A percentile compares a stretch with the other conserved stretches of the same genome.
Conservation (phyloP, 2,888 invertebrate genomes). For the Cheilosia variabilis region DNA sequence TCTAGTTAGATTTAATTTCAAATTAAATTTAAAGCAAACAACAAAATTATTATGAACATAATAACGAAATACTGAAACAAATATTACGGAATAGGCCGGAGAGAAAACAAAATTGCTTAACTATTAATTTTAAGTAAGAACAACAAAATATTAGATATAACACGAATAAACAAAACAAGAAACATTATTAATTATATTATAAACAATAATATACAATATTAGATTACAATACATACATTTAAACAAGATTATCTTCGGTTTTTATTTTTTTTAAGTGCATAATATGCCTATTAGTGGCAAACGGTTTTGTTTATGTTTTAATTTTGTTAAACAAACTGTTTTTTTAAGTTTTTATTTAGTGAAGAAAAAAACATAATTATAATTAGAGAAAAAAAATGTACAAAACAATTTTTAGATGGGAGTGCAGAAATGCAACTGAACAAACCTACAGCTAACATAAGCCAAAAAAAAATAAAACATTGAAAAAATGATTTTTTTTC, state of each 20-base stretch:
- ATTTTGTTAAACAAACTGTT: constrained; percentile 44
- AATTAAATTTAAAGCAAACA: constrained; percentile 59
- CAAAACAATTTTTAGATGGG: constrained; percentile 63
- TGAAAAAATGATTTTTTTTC: constrained; percentile 65
- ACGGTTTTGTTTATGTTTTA: constrained; percentile 35
- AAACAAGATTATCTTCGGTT: constrained; percentile 69
- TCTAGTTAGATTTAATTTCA: constrained; percentile 72
- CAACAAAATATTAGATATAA: constrained; percentile 76
- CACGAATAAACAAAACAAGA: constrained; percentile 73
- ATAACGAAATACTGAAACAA: constrained; percentile 60
- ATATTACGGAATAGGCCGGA: constrained; percentile 78
- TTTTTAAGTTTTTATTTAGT: constrained; percentile 36
- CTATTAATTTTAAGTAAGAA: constrained; percentile 72
- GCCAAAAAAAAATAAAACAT: constrained; percentile 78
- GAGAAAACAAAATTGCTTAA: constrained; percentile 81
- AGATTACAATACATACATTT: constrained; percentile 69
- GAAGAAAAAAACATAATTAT: constrained; percentile 52
- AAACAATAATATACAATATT: constrained; percentile 76
- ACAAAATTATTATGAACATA: constrained; percentile 47
- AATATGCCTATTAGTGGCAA: constrained; percentile 59
- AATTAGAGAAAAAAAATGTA: constrained; percentile 78
- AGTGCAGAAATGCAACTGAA: neutral
- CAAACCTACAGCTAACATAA: constrained; percentile 80
- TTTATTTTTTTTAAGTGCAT: constrained; percentile 73
- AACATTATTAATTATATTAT: constrained; percentile 76